Conservation (phyloP, 2,797 vertebrate species). For the Tapirus indicus region DNA sequence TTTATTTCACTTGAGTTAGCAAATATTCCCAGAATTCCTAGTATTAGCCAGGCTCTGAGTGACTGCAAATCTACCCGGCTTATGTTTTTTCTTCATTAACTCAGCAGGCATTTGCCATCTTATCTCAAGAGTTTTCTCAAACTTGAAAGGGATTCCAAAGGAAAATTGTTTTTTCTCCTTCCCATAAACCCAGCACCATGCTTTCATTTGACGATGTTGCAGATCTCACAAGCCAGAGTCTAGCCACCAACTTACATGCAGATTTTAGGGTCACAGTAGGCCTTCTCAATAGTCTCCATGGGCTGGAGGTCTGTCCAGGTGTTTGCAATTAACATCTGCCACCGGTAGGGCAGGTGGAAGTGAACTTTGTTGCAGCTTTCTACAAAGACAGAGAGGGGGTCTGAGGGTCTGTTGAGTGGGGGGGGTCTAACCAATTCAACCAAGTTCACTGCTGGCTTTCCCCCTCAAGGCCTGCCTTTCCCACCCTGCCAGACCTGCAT, state of each 20-base stretch:
- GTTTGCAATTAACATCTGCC: slow-evolving; percentile 89
- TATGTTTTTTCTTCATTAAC: background rate
- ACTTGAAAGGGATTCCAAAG: background rate
- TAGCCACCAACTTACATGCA: slow-evolving; percentile 76
- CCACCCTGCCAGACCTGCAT: background rate
- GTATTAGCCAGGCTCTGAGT: background rate
- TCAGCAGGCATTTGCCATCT: background rate
- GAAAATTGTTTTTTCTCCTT: background rate
- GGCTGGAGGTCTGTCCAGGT: slow-evolving; percentile 90
- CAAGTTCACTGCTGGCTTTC: background rate
- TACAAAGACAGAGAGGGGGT: slow-evolving; percentile 80
- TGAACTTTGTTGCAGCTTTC: slow-evolving; percentile 92
- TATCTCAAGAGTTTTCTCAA: background rate
- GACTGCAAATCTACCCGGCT: background rate
- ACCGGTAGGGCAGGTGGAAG: slow-evolving; percentile 94
- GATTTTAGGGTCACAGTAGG: slow-evolving; percentile 91
- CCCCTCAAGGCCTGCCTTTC: background rate
- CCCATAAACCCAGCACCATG: background rate
- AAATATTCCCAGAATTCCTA: background rate
- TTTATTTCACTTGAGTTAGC: background rate
- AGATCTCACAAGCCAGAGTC: background rate
- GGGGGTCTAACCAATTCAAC: background rate
- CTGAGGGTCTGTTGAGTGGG: rapidly evolving
- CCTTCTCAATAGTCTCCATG: slow-evolving; percentile 93
- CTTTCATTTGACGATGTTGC: background rate